phyloP scores from a whole-genome alignment of 2,113 vertebrate species.

The Grammomys dolichurus region DNA sequence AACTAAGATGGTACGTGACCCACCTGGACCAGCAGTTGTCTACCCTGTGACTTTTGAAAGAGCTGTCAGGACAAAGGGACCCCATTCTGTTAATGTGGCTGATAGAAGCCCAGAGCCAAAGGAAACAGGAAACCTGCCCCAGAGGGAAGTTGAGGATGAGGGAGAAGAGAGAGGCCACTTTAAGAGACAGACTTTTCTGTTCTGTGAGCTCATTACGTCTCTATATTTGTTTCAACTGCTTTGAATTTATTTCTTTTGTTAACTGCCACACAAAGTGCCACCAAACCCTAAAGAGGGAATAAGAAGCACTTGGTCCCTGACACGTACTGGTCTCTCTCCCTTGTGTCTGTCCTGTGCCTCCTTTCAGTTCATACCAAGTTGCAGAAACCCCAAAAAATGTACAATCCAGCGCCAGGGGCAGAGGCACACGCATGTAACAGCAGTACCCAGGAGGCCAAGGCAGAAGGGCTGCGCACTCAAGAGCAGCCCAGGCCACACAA shows the following conservation, averaged over 20 bases:
- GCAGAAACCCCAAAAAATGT: background rate
- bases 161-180: background rate
- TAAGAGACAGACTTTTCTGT: background rate
- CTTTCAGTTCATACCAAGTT: background rate
- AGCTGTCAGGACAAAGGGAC: background rate
- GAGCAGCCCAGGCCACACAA: background rate
- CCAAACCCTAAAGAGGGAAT: background rate
- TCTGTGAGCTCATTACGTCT: background rate
- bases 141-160: no score
- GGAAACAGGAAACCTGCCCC: background rate
- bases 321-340: background rate
- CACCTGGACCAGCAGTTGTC: background rate
- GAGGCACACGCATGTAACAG: no score
- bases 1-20: background rate
- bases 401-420: background rate
- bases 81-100: background rate
- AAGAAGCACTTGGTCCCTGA: accelerated
- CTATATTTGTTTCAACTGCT: background rate
- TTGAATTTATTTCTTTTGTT: no score
- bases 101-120: background rate
- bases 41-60: background rate
- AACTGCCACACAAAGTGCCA: background rate
- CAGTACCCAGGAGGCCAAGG: background rate
- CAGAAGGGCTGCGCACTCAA: no score
- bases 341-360: background rate